Percentiles rank a stretch among this genome's conserved stretches.
phyloP scores from a whole-genome alignment of 2,113 vertebrate species.

The Aramus guarauna region DNA sequence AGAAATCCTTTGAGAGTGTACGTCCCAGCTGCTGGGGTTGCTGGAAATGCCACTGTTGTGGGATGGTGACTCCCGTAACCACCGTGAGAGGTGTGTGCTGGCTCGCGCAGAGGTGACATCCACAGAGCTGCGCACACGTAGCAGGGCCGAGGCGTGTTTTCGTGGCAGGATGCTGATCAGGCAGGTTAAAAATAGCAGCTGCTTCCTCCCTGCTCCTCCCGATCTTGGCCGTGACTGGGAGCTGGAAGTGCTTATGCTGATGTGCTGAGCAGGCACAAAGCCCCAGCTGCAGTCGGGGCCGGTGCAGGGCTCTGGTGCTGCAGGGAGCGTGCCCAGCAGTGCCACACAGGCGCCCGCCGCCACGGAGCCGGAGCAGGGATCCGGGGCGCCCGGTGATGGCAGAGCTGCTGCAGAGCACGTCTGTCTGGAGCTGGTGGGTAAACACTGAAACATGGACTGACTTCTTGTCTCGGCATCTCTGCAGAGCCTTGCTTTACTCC shows the following conservation, averaged over 20 bases:
- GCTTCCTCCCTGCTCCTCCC: neutral
- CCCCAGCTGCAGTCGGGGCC: neutral
- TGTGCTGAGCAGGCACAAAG: conserved; percentile 26
- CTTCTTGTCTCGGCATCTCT: neutral
- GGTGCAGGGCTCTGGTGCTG: accelerated
- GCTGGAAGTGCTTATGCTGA: neutral
- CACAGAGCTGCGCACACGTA: neutral
- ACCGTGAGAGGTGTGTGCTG: accelerated
- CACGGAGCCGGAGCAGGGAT: accelerated
- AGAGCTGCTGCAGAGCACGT: accelerated
- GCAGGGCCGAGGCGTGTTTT: neutral
- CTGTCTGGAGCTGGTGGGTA: neutral
- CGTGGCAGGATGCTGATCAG: conserved; percentile 12
- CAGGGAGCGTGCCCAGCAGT: accelerated
- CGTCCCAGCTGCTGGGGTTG: neutral
- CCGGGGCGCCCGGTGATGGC: accelerated
- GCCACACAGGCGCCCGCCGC: accelerated
- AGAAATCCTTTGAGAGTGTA: neutral
- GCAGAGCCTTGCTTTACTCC: accelerated
- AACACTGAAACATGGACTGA: accelerated
- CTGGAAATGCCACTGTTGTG: neutral
- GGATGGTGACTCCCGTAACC: accelerated
- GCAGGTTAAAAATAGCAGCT: conserved; percentile 28
- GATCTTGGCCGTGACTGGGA: neutral
- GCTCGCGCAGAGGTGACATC: neutral